Conservation (phyloP, 2,113 vertebrate species). For the Sarotherodon lohbergeri region DNA sequence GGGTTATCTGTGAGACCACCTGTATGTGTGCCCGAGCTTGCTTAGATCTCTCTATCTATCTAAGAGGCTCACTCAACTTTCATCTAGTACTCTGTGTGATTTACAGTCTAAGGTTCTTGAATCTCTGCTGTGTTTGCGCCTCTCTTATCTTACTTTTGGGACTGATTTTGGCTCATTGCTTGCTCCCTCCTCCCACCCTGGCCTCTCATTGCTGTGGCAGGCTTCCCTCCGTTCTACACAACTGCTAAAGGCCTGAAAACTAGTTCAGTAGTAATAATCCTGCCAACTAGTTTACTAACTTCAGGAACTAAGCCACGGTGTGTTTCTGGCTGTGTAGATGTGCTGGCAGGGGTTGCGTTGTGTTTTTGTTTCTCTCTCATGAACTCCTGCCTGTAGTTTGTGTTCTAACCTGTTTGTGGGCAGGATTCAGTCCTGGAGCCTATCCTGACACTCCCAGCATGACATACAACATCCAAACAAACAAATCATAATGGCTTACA, state of each 20-base stretch:
- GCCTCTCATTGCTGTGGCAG: background rate
- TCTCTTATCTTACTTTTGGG: background rate
- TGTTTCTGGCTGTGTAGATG: background rate
- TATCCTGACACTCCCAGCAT: background rate
- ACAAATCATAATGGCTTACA: background rate
- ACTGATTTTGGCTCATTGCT: background rate
- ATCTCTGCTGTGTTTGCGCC: background rate
- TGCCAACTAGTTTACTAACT: background rate
- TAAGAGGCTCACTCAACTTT: background rate
- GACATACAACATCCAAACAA: background rate
- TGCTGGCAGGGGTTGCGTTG: background rate
- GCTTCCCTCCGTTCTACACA: background rate
- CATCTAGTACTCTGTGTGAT: background rate
- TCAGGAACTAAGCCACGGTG: background rate
- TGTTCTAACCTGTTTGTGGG: background rate
- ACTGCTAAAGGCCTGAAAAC: background rate
- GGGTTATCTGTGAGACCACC: background rate
- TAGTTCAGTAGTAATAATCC: background rate
- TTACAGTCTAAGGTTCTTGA: background rate
- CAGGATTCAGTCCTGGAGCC: background rate
- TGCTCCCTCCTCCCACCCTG: background rate
- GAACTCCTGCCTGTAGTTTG: background rate
- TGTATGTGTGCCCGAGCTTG: background rate
- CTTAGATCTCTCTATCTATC: background rate
- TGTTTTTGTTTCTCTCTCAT: background rate